A percentile compares a stretch with the other conserved stretches of the same genome.
Conservation (phyloP, 2,797 vertebrate genomes). For the Anguilla pacifica region DNA sequence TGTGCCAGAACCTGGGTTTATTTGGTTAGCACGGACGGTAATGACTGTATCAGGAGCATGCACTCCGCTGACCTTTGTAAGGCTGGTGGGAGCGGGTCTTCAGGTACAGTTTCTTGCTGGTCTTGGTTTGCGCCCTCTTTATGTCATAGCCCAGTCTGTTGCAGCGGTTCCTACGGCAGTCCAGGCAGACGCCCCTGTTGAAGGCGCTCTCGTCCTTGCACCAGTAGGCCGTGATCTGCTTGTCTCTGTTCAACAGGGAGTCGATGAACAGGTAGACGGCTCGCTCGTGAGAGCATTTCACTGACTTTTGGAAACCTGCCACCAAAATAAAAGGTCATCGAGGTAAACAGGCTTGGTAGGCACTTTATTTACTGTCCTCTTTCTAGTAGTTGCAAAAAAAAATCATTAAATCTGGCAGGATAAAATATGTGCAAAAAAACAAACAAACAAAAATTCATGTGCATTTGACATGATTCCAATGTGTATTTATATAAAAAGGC, state of each 20-base stretch:
- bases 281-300: constrained; percentile 93
- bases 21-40: not conserved
- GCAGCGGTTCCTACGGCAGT: constrained; percentile 84
- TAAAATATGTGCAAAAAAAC: not conserved
- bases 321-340: not conserved
- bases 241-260: constrained; percentile 80
- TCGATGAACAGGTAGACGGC: constrained; percentile 92
- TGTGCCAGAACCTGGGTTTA: not conserved
- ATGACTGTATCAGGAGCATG: not conserved
- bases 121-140: constrained; percentile 61
- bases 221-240: constrained; percentile 83
- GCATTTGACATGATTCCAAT: not conserved
- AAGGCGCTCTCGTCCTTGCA: constrained; percentile 83
- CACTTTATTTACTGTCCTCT: not conserved
- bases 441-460: not conserved
- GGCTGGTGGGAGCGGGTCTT: constrained; percentile 81
- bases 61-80: constrained; percentile 80
- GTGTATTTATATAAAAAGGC: not conserved
- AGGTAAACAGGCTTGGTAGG: not conserved
- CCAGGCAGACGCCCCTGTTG: constrained; percentile 84
- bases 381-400: not conserved
- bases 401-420: not conserved
- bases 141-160: constrained; percentile 87
- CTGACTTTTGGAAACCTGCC: constrained; percentile 76
- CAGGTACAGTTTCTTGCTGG: constrained; percentile 80